Conservation (phyloP, 2,888 invertebrate genomes). For the Caenorhabditis sinica region DNA sequence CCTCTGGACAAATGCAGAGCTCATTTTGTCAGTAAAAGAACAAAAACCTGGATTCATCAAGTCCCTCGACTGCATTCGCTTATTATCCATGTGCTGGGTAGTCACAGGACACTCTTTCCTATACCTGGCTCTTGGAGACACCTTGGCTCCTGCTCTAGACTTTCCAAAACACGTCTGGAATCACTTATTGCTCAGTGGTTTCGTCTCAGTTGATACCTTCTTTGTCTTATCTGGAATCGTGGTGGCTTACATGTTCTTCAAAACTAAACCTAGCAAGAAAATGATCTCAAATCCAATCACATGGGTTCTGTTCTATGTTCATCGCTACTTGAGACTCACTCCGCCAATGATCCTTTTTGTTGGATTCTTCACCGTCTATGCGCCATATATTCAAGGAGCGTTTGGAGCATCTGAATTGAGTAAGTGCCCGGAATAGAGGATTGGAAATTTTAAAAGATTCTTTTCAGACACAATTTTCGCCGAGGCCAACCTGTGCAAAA, state of each 20-base stretch:
- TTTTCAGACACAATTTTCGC: slow-evolving; percentile 35
- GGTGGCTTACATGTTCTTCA: slow-evolving; percentile 75
- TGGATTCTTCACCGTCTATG: slow-evolving; percentile 62
- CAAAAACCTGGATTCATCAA: slow-evolving; percentile 70
- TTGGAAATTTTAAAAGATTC: no score
- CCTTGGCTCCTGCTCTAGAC: slow-evolving; percentile 12
- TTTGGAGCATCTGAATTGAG: slow-evolving; percentile 51
- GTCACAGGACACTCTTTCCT: slow-evolving; percentile 66
- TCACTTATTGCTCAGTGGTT: slow-evolving; percentile 63
- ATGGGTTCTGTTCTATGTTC: slow-evolving; percentile 79
- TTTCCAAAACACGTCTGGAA: slow-evolving; percentile 42
- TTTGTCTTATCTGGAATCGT: slow-evolving; percentile 77
- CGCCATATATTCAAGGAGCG: slow-evolving; percentile 51
- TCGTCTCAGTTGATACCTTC: slow-evolving; percentile 77
- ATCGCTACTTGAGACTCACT: slow-evolving; percentile 70
- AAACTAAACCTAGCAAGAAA: slow-evolving; percentile 25
- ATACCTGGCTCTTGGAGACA: slow-evolving; percentile 16
- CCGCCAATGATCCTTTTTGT: slow-evolving; percentile 67
- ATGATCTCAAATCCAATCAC: slow-evolving; percentile 58
- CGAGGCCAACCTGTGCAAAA: slow-evolving; percentile 54
- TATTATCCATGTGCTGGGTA: slow-evolving; percentile 76
- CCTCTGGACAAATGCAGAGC: slow-evolving; percentile 61
- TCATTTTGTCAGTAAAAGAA: slow-evolving; percentile 50
- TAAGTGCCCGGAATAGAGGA: no score
- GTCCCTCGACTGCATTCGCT: slow-evolving; percentile 73